A percentile compares a stretch with the other conserved stretches of the same genome.
Evolutionary conservation across 2,113 vertebrate species (phyloP).

Genomic region (Mungos mungo): DNA sequence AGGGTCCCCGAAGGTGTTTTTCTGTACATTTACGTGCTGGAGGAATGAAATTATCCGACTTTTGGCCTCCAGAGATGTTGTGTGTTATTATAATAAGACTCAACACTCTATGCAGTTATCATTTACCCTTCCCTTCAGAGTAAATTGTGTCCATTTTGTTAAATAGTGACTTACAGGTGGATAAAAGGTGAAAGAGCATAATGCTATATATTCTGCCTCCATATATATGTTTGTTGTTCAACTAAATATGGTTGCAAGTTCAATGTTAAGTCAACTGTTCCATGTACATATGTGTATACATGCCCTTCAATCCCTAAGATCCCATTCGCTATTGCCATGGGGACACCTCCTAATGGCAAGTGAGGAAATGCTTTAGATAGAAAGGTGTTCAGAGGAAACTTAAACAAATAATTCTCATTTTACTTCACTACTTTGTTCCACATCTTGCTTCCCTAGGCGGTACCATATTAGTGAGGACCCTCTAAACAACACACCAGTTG

Average conservation of each 20-base stretch:
- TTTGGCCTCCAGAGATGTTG: not conserved
- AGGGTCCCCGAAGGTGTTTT: not conserved
- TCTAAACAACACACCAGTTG: not conserved
- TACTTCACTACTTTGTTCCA: not conserved
- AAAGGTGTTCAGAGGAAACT: conserved; percentile 9
- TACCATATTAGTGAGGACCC: not conserved
- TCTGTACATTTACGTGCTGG: not conserved
- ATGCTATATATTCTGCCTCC: not conserved
- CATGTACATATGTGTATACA: not conserved
- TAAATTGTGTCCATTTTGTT: not conserved
- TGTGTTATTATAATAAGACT: not conserved
- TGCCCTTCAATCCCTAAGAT: not conserved
- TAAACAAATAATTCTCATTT: not conserved
- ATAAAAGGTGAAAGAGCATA: not conserved
- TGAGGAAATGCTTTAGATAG: not conserved
- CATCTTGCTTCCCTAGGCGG: not conserved
- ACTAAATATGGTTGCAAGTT: not conserved
- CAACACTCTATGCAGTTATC: not conserved
- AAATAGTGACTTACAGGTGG: not conserved
- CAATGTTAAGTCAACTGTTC: not conserved
- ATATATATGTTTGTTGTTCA: not conserved
- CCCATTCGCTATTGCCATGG: not conserved
- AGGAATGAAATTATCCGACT: not conserved
- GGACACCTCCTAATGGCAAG: not conserved
- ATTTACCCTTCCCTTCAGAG: not conserved